phyloP scores from a whole-genome alignment of 2,797 vertebrate species.

The Glyptemys insculpta region DNA sequence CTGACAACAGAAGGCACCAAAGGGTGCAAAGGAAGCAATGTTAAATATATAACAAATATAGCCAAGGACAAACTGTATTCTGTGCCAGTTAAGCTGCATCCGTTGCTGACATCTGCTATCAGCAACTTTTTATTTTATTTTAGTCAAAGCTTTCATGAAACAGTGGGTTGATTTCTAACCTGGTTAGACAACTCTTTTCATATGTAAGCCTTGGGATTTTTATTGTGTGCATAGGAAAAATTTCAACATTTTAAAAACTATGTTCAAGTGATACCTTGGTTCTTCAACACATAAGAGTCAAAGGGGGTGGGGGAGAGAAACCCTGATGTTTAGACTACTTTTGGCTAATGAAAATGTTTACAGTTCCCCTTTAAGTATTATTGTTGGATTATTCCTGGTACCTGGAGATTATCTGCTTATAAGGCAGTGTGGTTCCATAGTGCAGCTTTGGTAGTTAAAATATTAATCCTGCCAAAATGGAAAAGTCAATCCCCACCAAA shows the following conservation, averaged over 20 bases:
- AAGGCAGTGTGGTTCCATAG: background rate
- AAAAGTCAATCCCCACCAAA: background rate
- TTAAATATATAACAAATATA: background rate
- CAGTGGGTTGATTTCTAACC: background rate
- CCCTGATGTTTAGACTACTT: rapidly evolving
- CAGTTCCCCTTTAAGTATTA: background rate
- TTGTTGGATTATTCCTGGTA: background rate
- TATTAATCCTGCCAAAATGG: background rate
- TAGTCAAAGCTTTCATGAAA: background rate
- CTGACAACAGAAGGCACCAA: background rate
- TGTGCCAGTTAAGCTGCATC: rapidly evolving
- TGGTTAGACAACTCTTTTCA: background rate
- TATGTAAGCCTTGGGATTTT: background rate
- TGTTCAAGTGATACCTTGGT: background rate
- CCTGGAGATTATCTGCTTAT: background rate
- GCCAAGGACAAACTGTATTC: background rate
- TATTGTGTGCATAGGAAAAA: background rate
- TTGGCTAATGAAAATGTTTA: background rate
- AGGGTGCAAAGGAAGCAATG: background rate
- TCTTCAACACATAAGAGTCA: background rate
- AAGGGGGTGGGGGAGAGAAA: rapidly evolving
- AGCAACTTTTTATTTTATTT: rapidly evolving
- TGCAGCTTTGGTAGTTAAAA: background rate
- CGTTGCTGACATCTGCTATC: background rate
- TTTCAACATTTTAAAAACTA: background rate